Evolutionary conservation across 1,140 invertebrate genomes (phyloP).

Genomic region (Archivesica marissinica): DNA sequence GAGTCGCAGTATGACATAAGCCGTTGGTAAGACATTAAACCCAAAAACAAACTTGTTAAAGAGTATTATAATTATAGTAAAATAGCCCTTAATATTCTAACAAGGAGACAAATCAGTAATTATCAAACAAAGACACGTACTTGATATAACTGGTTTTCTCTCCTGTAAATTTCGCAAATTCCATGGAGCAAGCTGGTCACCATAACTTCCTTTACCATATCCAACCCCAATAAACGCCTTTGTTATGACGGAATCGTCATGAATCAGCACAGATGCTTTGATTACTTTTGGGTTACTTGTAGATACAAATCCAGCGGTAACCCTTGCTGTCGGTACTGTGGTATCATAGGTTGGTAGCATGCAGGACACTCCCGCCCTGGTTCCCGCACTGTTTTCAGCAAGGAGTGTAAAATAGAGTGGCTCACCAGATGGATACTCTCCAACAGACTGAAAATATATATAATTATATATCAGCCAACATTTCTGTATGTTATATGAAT

Average conservation of each 20-base stretch:
- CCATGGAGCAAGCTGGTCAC: constrained; percentile 53
- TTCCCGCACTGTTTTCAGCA: constrained; percentile 66
- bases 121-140: background rate
- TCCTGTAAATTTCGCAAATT: background rate
- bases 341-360: constrained; percentile 69
- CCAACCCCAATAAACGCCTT: constrained; percentile 60
- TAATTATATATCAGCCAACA: too few relatives aligned
- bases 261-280: constrained; percentile 60
- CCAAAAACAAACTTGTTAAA: too few relatives aligned
- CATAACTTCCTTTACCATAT: constrained; percentile 63
- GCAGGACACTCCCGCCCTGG: constrained; percentile 56
- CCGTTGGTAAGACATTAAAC: too few relatives aligned
- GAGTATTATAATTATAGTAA: too few relatives aligned
- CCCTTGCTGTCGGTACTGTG: constrained; percentile 66
- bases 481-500: background rate
- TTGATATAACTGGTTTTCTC: background rate
- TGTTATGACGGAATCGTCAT: constrained; percentile 67
- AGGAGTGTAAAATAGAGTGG: constrained; percentile 67
- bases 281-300: constrained; percentile 65
- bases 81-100: too few relatives aligned
- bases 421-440: constrained; percentile 27
- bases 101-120: too few relatives aligned
- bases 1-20: too few relatives aligned
- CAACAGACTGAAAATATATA: background rate
- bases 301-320: constrained; percentile 61